Evolutionary conservation across 2,797 vertebrate genomes (phyloP).

Genomic region (Australoheros facetus): DNA sequence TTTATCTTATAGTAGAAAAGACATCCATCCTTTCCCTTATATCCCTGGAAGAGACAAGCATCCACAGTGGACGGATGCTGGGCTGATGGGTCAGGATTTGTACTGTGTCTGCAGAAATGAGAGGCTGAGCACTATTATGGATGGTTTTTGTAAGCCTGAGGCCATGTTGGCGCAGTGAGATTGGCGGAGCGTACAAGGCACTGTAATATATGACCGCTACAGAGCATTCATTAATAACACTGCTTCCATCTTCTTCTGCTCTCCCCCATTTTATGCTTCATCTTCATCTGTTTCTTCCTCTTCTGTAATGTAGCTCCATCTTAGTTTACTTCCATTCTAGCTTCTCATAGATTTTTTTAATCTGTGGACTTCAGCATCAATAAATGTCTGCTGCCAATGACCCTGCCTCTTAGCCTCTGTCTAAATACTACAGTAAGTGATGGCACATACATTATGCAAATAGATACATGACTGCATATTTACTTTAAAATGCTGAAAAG

Average conservation of each 20-base stretch:
- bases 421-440: background rate
- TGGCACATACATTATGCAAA: no score
- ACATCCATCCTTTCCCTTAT: background rate
- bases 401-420: background rate
- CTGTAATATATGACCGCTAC: constrained; percentile 64
- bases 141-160: constrained; percentile 8
- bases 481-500: no score
- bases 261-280: background rate
- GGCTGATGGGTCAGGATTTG: constrained; percentile 2
- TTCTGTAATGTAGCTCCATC: background rate
- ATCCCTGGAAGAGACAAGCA: background rate
- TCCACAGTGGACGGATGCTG: background rate
- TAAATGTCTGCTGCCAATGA: background rate
- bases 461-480: no score
- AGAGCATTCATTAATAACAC: constrained; percentile 44
- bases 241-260: constrained; percentile 1
- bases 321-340: background rate
- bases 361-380: background rate
- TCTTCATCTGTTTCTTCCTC: background rate
- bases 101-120: constrained; percentile 22
- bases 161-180: constrained; percentile 44
- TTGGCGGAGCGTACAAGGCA: background rate
- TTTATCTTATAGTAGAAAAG: background rate
- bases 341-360: background rate
- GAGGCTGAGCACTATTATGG: constrained; percentile 9